Conservation (phyloP, 2,888 invertebrate species). For the Mythimna albipuncta region DNA sequence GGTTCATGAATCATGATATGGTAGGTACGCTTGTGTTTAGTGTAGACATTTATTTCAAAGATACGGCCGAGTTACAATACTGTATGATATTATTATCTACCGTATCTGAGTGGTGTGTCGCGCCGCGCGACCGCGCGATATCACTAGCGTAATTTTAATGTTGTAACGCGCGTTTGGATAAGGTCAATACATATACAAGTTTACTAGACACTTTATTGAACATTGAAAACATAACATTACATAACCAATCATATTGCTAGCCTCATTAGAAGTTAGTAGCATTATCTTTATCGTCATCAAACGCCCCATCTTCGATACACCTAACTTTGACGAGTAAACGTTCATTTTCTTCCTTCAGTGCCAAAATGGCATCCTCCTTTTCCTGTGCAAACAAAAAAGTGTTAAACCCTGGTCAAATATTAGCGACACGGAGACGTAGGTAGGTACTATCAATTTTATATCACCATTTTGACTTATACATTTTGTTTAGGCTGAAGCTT, state of each 20-base stretch:
- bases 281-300: slow-evolving; percentile 5
- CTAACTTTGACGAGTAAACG: slow-evolving; percentile 82
- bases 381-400: slow-evolving; percentile 75
- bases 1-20: too few species aligned
- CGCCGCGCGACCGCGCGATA: too few species aligned
- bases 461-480: too few species aligned
- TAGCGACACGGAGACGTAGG: slow-evolving; percentile 1
- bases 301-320: slow-evolving; percentile 71
- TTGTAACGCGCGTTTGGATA: too few species aligned
- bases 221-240: slow-evolving; percentile 11
- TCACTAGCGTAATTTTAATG: too few species aligned
- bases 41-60: too few species aligned
- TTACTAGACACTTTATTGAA: slow-evolving; percentile 41
- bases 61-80: too few species aligned
- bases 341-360: slow-evolving; percentile 87
- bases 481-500: not conserved
- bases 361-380: slow-evolving; percentile 85
- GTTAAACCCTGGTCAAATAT: not conserved
- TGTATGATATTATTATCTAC: too few species aligned
- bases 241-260: not conserved
- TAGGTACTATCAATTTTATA: not conserved
- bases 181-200: not conserved
- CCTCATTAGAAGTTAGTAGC: slow-evolving; percentile 1
- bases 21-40: too few species aligned
- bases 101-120: too few species aligned